These are phyloP conservation scores for Drosophila nikananu DNA, from an alignment of 1,140 invertebrate species.

Conservation along the genomic window DNA sequence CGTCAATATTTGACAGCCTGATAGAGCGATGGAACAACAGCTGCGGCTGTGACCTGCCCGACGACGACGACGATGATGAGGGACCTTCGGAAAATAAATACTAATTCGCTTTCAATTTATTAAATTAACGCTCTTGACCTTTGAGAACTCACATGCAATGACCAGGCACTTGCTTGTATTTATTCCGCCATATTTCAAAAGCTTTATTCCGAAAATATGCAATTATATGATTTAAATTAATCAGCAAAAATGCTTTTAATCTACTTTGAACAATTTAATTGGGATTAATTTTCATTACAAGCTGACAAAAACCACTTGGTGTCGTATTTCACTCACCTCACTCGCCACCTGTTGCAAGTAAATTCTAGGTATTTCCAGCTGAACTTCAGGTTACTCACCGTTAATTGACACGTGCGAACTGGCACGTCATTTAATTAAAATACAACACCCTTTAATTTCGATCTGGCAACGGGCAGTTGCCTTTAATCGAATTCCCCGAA, in stretches of 20 bases:
- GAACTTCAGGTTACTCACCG: not conserved
- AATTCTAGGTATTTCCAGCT: not conserved
- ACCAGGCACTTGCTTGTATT: not conserved
- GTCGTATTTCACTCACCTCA: not conserved
- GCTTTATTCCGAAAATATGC: not conserved
- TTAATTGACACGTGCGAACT: conserved; percentile 27
- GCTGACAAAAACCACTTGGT: not conserved
- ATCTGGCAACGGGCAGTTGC: conserved; percentile 1
- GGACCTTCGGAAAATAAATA: conserved; percentile 61
- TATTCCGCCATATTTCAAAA: too few relatives aligned
- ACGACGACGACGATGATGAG: conserved; percentile 5
- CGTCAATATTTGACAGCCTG: conserved; percentile 69
- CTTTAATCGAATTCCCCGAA: conserved; percentile 32
- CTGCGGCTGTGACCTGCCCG: not conserved
- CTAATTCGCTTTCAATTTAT: conserved; percentile 69
- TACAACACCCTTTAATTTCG: conserved; percentile 7
- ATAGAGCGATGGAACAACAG: conserved; percentile 19
- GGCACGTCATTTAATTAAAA: conserved; percentile 33
- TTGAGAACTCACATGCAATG: conserved; percentile 20
- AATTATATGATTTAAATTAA: not conserved
- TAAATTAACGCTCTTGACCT: conserved; percentile 55
- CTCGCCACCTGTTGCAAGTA: conserved; percentile 17
- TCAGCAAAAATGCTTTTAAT: not conserved
- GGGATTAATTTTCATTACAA: not conserved
- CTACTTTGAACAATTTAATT: not conserved